Evolutionary conservation across 2,113 vertebrate species (phyloP).

Genomic region (Corynorhinus townsendii): DNA sequence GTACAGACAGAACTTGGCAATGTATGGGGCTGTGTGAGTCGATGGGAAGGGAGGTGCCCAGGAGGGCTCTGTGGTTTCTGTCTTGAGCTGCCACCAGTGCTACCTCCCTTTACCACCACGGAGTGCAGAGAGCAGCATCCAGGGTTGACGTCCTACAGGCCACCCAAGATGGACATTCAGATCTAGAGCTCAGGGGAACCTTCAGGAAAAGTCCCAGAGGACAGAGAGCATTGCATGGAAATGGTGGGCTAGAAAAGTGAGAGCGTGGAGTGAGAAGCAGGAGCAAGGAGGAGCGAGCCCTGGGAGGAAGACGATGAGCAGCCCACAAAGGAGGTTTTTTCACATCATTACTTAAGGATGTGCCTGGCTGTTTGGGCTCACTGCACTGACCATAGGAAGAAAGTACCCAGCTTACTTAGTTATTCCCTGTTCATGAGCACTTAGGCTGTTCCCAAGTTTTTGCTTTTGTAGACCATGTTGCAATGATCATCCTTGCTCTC

Average conservation of each 20-base stretch:
- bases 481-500: neutral
- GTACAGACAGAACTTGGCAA: neutral
- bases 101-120: neutral
- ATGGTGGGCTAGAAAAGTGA: neutral
- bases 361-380: neutral
- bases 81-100: neutral
- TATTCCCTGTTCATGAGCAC: neutral
- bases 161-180: neutral
- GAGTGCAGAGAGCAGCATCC: neutral
- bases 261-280: neutral
- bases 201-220: neutral
- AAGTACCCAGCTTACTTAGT: neutral
- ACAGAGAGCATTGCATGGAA: neutral
- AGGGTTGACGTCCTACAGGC: neutral
- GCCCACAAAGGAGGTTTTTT: neutral
- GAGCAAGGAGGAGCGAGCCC: neutral
- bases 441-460: neutral
- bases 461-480: neutral
- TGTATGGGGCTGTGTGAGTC: no score
- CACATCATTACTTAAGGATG: neutral
- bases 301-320: neutral
- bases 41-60: neutral
- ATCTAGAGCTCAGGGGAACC: neutral
- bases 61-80: neutral
- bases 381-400: neutral